These are phyloP conservation scores for Donacobius atricapilla DNA, from an alignment of 2,113 vertebrate species.

Conservation along the genomic window DNA sequence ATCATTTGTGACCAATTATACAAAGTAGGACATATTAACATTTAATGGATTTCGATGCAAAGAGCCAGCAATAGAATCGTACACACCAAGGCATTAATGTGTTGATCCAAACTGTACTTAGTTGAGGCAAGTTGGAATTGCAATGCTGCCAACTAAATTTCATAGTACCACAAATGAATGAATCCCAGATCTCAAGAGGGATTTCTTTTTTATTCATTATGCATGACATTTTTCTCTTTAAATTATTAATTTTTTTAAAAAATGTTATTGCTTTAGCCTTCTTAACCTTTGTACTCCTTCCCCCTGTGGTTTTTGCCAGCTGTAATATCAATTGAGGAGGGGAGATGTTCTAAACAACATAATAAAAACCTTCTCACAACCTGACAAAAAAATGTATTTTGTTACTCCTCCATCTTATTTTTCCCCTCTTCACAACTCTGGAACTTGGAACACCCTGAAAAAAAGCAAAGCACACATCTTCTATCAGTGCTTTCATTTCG, in stretches of 20 bases:
- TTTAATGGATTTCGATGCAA: conserved; percentile 67
- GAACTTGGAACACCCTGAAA: background rate
- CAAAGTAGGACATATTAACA: conserved; percentile 71
- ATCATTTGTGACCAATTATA: conserved; percentile 74
- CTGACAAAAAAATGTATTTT: background rate
- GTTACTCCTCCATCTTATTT: background rate
- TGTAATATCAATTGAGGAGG: background rate
- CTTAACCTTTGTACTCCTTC: conserved; percentile 56
- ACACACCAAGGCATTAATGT: conserved; percentile 65
- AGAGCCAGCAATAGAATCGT: conserved; percentile 41
- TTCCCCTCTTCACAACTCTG: background rate
- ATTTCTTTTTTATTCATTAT: conserved; percentile 73
- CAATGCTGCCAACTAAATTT: conserved; percentile 53
- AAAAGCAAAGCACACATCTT: background rate
- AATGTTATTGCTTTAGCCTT: conserved; percentile 56
- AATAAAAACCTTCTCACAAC: conserved; percentile 13
- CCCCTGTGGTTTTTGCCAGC: conserved; percentile 33
- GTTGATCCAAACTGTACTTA: conserved; percentile 64
- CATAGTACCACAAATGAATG: conserved; percentile 58
- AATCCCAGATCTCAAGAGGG: conserved; percentile 57
- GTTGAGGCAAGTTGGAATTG: conserved; percentile 52
- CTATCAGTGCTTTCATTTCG: background rate
- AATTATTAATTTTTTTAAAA: conserved; percentile 71
- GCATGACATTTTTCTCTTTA: conserved; percentile 69
- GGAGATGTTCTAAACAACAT: conserved; percentile 5